These are phyloP conservation scores for Oceanites oceanicus DNA, from an alignment of 2,113 vertebrate genomes.

Conservation along the genomic window DNA sequence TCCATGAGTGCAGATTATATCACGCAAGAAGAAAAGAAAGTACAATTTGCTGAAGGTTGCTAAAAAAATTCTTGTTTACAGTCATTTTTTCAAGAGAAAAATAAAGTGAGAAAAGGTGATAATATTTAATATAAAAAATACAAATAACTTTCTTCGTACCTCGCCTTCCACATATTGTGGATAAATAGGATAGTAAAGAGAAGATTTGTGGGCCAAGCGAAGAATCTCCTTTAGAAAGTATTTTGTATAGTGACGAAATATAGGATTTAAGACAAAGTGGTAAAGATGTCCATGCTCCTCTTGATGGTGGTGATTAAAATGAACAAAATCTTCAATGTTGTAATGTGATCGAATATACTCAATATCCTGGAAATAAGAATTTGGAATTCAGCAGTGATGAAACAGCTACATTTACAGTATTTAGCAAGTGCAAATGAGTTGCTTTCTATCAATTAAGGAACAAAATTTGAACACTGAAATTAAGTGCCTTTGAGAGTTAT, in stretches of 20 bases:
- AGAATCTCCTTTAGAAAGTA: conserved; percentile 89
- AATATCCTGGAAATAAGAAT: conserved; percentile 76
- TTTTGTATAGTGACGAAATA: conserved; percentile 78
- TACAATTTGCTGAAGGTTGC: neutral
- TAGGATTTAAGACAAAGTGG: conserved; percentile 82
- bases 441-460: neutral
- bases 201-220: conserved; percentile 83
- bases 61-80: neutral
- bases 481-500: neutral
- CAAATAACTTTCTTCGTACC: conserved; percentile 66
- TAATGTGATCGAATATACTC: conserved; percentile 87
- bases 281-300: conserved; percentile 86
- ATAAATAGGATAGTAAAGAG: conserved; percentile 84
- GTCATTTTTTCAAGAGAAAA: neutral
- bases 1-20: neutral
- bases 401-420: neutral
- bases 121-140: neutral
- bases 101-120: neutral
- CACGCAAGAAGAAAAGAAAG: neutral
- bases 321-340: conserved; percentile 90
- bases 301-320: conserved; percentile 79
- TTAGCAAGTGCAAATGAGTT: neutral
- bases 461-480: neutral
- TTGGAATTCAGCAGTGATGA: neutral
- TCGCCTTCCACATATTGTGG: conserved; percentile 57